These are phyloP conservation scores for Turnix velox DNA, from an alignment of 2,113 vertebrate species.

Conservation along the genomic window DNA sequence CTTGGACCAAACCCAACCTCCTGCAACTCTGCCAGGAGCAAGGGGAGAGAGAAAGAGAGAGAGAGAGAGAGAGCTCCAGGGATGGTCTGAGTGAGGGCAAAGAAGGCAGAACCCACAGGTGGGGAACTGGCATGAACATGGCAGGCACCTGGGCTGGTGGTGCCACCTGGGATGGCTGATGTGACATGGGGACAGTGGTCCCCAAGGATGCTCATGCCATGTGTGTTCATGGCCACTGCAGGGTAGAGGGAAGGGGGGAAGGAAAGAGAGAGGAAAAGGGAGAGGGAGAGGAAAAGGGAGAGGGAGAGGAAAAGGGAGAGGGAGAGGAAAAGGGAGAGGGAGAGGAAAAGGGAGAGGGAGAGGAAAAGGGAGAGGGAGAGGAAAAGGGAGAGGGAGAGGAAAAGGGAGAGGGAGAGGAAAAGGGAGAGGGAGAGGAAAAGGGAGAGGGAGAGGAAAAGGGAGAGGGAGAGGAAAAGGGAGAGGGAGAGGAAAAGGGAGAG, in stretches of 20 bases:
- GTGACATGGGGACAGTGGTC: not conserved
- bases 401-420: not conserved
- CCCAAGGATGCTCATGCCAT: not conserved
- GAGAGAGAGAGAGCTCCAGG: not conserved
- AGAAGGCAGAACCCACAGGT: not conserved
- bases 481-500: not conserved
- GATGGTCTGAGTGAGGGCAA: not conserved
- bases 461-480: no score
- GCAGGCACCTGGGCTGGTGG: not conserved
- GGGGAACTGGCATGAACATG: not conserved
- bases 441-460: not conserved
- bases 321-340: not conserved
- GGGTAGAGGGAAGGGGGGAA: not conserved
- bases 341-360: not conserved
- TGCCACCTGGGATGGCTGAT: not conserved
- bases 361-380: not conserved
- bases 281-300: not conserved
- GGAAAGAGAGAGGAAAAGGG: not conserved
- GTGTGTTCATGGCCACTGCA: not conserved
- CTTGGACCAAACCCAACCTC: not conserved
- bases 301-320: not conserved
- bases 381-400: fast-evolving
- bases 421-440: not conserved
- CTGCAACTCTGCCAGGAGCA: not conserved
- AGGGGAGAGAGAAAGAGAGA: not conserved